Evolutionary conservation across 1,140 invertebrate genomes (phyloP), one percentile per base, ranked within the genome.

Genomic region (Drosophila micromelanica): DNA sequence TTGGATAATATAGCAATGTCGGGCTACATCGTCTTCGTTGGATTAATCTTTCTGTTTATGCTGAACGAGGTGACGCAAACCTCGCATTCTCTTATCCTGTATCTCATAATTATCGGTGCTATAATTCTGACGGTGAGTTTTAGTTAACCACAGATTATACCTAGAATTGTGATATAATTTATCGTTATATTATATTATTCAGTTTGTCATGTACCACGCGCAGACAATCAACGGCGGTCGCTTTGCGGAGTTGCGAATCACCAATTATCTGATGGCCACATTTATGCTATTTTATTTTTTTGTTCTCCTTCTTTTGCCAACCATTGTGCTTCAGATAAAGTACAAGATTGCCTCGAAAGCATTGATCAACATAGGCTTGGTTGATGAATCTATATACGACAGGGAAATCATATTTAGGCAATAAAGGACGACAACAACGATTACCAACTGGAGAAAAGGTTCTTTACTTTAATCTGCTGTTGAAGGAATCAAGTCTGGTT

Each of bases 211-310:
- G 87, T 90, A 90, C 37, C 87, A 90, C 51, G 77, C 87, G 0
- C 87, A 90, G 56, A 84, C 87, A 6, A 80, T 90, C 23, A 78
- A 75, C 15, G 87, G 87, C 5, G 84, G 74, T 15, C 79, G 87
- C 7, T 90, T 80, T 51, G 87, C 87, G 1, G 87, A 90, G 49
- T 84, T 90, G 79, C 69, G 79, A 0, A 20, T 80, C 11, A 78
- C 78, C 23, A 82, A 90, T 15, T 72, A 54, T 38, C 65, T 90
- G 0, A 37, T 90, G 56, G 87, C 79, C 17, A 65, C 82, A 0
- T 54, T 90, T n/a, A 84, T 90, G n/a, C 57, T 90, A 8, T 90
- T 78, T 30, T 67, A 75, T n/a, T 79, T 87, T 54, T 84, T 84
- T 9, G 59, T 78, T 23, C 49, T 90, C 9, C 43, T 90, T 2